Conservation (phyloP, 2,888 invertebrate genomes). For the Anorthoa munda region DNA sequence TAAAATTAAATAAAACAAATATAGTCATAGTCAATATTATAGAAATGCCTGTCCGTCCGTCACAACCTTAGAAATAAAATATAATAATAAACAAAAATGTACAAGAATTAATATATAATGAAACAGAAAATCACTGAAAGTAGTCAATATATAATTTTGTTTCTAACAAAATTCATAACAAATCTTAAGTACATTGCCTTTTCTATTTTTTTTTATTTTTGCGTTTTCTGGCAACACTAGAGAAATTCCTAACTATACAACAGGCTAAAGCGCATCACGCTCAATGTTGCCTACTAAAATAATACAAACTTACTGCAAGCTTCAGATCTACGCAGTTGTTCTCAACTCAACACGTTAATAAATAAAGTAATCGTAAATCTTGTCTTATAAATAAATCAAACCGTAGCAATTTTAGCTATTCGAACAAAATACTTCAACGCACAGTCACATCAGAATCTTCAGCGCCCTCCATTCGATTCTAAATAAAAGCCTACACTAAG, state of each 20-base stretch:
- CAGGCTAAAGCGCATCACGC: constrained; percentile 53
- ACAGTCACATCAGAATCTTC: constrained; percentile 34
- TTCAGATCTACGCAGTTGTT: constrained; percentile 65
- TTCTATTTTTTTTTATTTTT: constrained; percentile 56
- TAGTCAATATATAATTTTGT: constrained; percentile 59
- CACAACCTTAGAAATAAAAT: constrained; percentile 77
- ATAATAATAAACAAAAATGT: constrained; percentile 66
- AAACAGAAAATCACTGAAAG: constrained; percentile 55
- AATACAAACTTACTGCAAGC: constrained; percentile 58
- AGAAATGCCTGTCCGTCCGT: constrained; percentile 71
- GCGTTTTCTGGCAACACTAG: constrained; percentile 65
- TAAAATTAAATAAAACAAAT: constrained; percentile 40
- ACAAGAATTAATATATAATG: constrained; percentile 65
- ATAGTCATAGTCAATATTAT: constrained; percentile 29
- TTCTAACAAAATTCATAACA: constrained; percentile 70
- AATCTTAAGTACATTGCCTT: constrained; percentile 80
- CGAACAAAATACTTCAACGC: constrained; percentile 30
- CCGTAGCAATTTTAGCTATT: constrained; percentile 36
- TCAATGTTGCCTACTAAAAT: constrained; percentile 48
- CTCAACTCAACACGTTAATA: constrained; percentile 66
- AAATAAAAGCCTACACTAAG: constrained; percentile 63
- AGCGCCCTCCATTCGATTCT: constrained; percentile 45
- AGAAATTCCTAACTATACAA: constrained; percentile 61
- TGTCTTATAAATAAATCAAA: constrained; percentile 57
- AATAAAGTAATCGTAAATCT: constrained; percentile 63